Percentiles rank a stretch among this genome's conserved stretches.
Evolutionary conservation across 2,113 vertebrate species (phyloP).

Genomic region (Orycteropus afer): DNA sequence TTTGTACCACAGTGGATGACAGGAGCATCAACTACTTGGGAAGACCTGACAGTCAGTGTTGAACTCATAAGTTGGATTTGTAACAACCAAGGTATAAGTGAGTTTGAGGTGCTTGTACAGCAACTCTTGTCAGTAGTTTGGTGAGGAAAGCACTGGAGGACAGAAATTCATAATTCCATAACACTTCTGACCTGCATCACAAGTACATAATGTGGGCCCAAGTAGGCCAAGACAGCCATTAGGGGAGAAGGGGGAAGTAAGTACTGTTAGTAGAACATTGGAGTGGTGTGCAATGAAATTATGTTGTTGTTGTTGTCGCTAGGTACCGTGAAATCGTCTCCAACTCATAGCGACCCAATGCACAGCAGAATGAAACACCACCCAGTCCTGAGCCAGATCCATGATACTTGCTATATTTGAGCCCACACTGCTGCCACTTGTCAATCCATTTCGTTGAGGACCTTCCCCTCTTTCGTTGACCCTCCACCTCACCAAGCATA

Average conservation of each 20-base stretch:
- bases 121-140: neutral
- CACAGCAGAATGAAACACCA: too few species aligned
- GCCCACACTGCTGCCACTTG: too few species aligned
- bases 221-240: neutral
- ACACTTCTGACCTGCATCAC: neutral
- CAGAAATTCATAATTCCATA: neutral
- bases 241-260: neutral
- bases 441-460: too few species aligned
- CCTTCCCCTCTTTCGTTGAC: too few species aligned
- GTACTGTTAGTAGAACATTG: neutral
- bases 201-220: neutral
- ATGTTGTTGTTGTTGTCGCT: too few species aligned
- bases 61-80: neutral
- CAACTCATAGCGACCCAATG: too few species aligned
- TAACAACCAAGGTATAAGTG: neutral
- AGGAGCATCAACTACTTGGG: neutral
- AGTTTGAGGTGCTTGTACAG: rapidly evolving
- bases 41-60: neutral
- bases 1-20: neutral
- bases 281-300: neutral
- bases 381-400: too few species aligned
- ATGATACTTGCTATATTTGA: too few species aligned
- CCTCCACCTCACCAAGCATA: too few species aligned
- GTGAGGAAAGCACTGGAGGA: neutral
- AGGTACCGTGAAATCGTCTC: too few species aligned